These are phyloP conservation scores for Microtus ochrogaster DNA, from an alignment of 2,113 vertebrate genomes.

Conservation along the genomic window DNA sequence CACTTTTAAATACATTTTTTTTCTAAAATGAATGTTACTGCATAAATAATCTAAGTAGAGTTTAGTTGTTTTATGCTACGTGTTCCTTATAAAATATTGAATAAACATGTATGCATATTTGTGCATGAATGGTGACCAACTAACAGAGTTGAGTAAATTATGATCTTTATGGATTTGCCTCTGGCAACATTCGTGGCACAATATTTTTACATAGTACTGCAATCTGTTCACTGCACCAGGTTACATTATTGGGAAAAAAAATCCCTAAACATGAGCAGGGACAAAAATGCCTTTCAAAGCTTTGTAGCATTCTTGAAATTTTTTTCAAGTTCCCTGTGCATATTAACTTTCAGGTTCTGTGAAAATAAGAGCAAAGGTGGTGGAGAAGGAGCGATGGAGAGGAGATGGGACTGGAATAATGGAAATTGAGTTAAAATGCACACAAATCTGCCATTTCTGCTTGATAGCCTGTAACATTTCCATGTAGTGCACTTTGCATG, in stretches of 20 bases:
- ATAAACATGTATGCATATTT: no score
- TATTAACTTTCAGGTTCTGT: slow-evolving; percentile 94
- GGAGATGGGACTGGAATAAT: slow-evolving; percentile 62
- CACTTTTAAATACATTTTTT: not conserved
- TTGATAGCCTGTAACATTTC: slow-evolving; percentile 96
- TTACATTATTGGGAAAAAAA: slow-evolving; percentile 60
- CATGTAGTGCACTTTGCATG: slow-evolving; percentile 94
- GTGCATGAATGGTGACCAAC: not conserved
- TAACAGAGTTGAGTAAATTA: slow-evolving; percentile 69
- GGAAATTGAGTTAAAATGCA: slow-evolving; percentile 94
- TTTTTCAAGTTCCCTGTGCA: slow-evolving; percentile 83
- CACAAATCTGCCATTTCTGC: slow-evolving; percentile 94
- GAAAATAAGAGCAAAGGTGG: slow-evolving; percentile 83
- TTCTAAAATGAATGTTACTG: not conserved
- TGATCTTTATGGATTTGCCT: slow-evolving; percentile 77
- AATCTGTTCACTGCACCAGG: slow-evolving; percentile 57
- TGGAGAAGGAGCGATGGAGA: slow-evolving; percentile 72
- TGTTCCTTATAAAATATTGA: not conserved
- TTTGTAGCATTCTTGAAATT: slow-evolving; percentile 80
- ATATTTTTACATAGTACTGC: not conserved
- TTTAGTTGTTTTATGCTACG: not conserved
- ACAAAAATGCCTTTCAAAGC: slow-evolving; percentile 82
- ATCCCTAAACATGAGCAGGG: slow-evolving; percentile 44
- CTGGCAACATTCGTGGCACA: slow-evolving; percentile 65
- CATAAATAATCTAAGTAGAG: not conserved